Base-by-base conservation (phyloP, 2,797 vertebrate species). In the Eleutherodactylus coqui region DNA sequence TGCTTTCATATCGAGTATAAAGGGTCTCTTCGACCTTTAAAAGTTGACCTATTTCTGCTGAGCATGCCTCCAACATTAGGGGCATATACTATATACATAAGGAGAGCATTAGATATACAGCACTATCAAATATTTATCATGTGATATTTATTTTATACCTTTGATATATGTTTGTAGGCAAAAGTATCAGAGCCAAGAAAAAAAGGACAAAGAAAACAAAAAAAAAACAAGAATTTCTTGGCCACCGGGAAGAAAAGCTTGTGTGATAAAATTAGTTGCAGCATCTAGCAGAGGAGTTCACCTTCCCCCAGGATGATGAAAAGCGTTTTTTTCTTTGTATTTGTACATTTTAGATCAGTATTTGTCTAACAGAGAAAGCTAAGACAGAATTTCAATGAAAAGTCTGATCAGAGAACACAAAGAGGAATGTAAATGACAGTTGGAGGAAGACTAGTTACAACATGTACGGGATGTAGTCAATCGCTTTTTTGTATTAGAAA, bases 281-380 rank as follows among this genome's bases (percentile, higher is more conserved):
- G 70, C 29, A 76, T 58, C 45, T 60, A 36, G 43, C 69, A 0
- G 29, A n/a, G 67, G 82, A 29, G 82, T 75, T 84, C 82, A 47
- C 82, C 73, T 75, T 84, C 82, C 82, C 72, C 51, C 51, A 75
- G 73, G 82, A 75, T 49, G 82, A 76, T 62, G 82, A 75, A 84
- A 64, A 49, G 29, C 38, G 13, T 38, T 62, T 76, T 55, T 84
- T 62, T 76, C 53, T 76, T 75, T 76, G 82, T 62, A 76, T 84
- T 64, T 84, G 82, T 62, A 83, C 49, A 75, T 83, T 83, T 83
- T 73, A 76, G 72, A 84, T 76, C 82, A 45, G 72, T 49, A 76
- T 76, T 84, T 84, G 72, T 76, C 70, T 84, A 84, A 84, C 55
- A 84, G 73, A 76, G 73, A 84, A 84, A 49, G 58, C 70, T 34